These are phyloP conservation scores for Semotilus atromaculatus DNA, from an alignment of 2,797 vertebrate species.

Conservation along the genomic window DNA sequence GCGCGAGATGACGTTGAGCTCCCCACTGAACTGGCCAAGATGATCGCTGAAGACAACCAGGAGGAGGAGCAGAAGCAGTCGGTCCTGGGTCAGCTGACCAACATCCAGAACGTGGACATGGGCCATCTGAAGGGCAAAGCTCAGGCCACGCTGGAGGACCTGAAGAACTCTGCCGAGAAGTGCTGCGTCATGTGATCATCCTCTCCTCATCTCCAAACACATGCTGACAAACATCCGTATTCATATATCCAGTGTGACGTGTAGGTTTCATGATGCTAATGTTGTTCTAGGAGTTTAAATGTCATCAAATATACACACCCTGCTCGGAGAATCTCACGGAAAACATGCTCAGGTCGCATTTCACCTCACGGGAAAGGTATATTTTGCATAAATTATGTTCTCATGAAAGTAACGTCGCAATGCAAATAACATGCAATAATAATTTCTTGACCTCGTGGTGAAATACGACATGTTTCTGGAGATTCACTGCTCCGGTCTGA, in stretches of 20 bases:
- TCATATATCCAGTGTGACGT: conserved; percentile 30
- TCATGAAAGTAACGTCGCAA: background rate
- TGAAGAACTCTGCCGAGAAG: conserved; percentile 95
- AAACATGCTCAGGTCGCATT: conserved; percentile 14
- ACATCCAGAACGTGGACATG: conserved; percentile 92
- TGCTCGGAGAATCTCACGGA: conserved; percentile 4
- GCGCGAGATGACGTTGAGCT: conserved; percentile 89
- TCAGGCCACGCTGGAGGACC: conserved; percentile 91
- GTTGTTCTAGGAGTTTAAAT: conserved; percentile 25
- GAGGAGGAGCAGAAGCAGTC: conserved; percentile 92
- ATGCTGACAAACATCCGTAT: conserved; percentile 48
- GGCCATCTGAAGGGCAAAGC: conserved; percentile 95
- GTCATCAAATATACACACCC: conserved; percentile 2
- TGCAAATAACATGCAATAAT: background rate
- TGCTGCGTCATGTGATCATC: conserved; percentile 89
- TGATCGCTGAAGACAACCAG: conserved; percentile 94
- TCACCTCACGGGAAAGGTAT: background rate
- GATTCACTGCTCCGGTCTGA: background rate
- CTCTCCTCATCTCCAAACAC: conserved; percentile 58
- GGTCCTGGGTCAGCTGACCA: conserved; percentile 91
- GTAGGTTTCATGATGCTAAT: conserved; percentile 38
- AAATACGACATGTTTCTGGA: conserved; percentile 18
- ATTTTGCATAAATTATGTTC: background rate
- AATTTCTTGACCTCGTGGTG: background rate
- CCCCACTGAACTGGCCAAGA: conserved; percentile 94